These are phyloP conservation scores for Coremacera marginata DNA, from an alignment of 2,888 invertebrate genomes.

Conservation along the genomic window DNA sequence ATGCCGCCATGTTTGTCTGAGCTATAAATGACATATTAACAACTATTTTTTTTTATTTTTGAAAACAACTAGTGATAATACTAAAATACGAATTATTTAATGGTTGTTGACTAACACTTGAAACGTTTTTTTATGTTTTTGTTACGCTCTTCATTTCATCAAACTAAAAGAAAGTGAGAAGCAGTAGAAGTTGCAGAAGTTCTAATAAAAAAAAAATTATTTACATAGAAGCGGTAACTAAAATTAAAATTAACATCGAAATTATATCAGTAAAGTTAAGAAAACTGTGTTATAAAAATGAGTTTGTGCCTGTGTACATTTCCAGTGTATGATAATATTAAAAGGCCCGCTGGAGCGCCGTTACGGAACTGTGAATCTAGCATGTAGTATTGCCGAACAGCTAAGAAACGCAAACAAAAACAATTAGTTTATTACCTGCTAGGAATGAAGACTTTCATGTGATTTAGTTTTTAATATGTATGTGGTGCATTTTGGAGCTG, in stretches of 20 bases:
- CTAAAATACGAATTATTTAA: not conserved
- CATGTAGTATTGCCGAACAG: too few relatives aligned
- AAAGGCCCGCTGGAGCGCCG: too few relatives aligned
- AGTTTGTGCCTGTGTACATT: not conserved
- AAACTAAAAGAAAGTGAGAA: not conserved
- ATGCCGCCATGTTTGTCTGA: conserved; percentile 33
- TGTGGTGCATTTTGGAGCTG: too few relatives aligned
- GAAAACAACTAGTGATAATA: conserved; percentile 6
- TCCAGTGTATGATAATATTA: not conserved
- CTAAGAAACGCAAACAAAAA: too few relatives aligned
- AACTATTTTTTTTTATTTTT: conserved; percentile 25
- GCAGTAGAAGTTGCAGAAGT: not conserved
- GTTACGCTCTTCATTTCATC: not conserved
- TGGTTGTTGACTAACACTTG: not conserved
- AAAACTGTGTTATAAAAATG: not conserved
- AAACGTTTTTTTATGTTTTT: conserved; percentile 1
- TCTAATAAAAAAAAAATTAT: not conserved
- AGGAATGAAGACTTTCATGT: too few relatives aligned
- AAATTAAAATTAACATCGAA: not conserved
- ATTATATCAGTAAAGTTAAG: not conserved
- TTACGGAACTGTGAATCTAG: too few relatives aligned
- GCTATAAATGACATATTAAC: conserved; percentile 10
- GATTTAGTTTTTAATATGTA: too few relatives aligned
- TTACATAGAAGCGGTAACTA: not conserved
- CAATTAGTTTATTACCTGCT: too few relatives aligned